phyloP scores from a whole-genome alignment of 2,113 vertebrate species.

The Cynoglossus semilaevis region DNA sequence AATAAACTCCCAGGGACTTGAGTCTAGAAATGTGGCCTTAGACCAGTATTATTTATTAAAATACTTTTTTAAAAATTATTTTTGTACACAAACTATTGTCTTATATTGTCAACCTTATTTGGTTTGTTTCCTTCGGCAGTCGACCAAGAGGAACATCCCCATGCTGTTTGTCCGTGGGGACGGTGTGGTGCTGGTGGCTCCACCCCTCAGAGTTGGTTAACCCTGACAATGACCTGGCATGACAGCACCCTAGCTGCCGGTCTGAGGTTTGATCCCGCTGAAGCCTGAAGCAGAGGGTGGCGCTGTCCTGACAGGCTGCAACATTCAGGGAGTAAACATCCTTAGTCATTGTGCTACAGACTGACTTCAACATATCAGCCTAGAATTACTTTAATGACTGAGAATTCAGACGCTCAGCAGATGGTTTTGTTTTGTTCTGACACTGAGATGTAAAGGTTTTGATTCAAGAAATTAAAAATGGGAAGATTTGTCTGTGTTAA shows the following conservation, averaged over 20 bases:
- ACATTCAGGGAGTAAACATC: background rate
- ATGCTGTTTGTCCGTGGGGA: slow-evolving; percentile 98
- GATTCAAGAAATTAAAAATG: too few relatives aligned
- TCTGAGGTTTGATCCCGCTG: background rate
- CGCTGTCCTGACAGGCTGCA: background rate
- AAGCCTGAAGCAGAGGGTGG: background rate
- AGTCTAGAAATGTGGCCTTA: too few relatives aligned
- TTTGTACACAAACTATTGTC: too few relatives aligned
- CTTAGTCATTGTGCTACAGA: background rate
- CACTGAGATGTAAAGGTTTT: too few relatives aligned
- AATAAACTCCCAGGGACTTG: too few relatives aligned
- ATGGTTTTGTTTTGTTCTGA: background rate
- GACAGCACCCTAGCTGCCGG: background rate
- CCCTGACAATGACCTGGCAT: background rate
- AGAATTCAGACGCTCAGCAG: background rate
- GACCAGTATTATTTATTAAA: too few relatives aligned
- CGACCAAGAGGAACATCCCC: slow-evolving; percentile 97
- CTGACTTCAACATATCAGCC: background rate
- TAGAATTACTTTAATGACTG: background rate
- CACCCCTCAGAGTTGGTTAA: slow-evolving; percentile 89
- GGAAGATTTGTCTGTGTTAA: too few relatives aligned
- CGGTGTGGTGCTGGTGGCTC: slow-evolving; percentile 94
- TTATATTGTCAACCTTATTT: too few relatives aligned
- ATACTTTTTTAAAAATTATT: too few relatives aligned
- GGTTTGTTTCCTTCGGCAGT: slow-evolving; percentile 71